Base-by-base conservation (phyloP, 2,888 invertebrate species). In the Drosophila cognata region DNA sequence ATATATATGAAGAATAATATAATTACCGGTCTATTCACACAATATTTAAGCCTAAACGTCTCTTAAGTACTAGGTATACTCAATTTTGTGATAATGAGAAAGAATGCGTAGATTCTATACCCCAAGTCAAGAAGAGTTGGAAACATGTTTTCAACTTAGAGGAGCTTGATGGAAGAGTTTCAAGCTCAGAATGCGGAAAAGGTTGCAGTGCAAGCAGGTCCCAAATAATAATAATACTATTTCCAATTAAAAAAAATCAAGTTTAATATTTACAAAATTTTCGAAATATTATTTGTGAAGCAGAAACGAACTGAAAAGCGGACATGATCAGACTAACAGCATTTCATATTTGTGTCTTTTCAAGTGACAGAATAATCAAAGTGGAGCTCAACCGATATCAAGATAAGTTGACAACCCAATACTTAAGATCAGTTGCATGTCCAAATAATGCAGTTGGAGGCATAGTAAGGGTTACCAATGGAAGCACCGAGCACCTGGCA, bases 401-500 rank as follows among this genome's bases (percentile, higher is more conserved):
- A 55, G 13, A 21, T 56, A 56, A 63, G 62, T 41, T 59, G 75
- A 74, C 75, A 79, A 10, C n/a, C 28, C 25, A 52, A 46, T 29
- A 56, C 58, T 59, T 52, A 43, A 50, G 60, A 35, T 61, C 65
- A 46, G 13, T 48, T 52, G 71, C 29, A 38, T 71, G 58, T 50
- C 50, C 38, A 73, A 61, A 46, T 28, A 55, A 28, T 64, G 64
- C 73, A 72, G 50, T 51, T 48, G 1, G 13, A 13, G 21, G 25
- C 29, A 33, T 29, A 28, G 13, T 10, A 31, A 21, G 52, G 29
- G 41, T 11, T 13, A 31, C 5, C 43, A 50, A 63, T 59, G 59
- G 51, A 21, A 33, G 29, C 55, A 43, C 48, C 1, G 21, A 46
- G 46, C 46, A 61, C 52, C 68, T 74, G 66, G 29, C 74, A 28